Evolutionary conservation across 2,888 invertebrate species (phyloP).

Genomic region (Stenotaenia linearis): DNA sequence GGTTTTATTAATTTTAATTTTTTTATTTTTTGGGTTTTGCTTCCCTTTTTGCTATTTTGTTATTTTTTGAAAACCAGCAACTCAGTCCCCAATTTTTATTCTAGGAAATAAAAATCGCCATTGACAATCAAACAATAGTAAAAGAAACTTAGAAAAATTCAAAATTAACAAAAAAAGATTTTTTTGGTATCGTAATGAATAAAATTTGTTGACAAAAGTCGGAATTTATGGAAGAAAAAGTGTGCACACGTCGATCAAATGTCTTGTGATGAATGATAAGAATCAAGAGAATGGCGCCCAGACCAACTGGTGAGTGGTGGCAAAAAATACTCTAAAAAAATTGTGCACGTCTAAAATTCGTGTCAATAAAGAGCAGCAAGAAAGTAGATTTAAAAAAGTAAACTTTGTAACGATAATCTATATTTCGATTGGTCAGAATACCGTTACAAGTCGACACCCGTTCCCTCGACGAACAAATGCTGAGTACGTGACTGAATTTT

Average conservation of each 20-base stretch:
- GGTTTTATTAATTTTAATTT: too few relatives aligned
- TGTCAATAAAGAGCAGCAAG: constrained; percentile 2
- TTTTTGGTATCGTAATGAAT: background rate
- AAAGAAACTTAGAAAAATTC: background rate
- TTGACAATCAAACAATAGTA: background rate
- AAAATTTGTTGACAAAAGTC: background rate
- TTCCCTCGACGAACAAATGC: background rate
- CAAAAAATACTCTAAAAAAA: too few relatives aligned
- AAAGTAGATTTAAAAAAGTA: background rate
- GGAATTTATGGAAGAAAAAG: background rate
- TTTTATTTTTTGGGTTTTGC: background rate
- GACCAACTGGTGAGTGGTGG: background rate
- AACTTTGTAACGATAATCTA: background rate
- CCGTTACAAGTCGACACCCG: background rate
- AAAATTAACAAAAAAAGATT: background rate
- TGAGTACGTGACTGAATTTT: too few relatives aligned
- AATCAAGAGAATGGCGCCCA: background rate
- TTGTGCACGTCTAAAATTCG: background rate
- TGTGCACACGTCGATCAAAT: background rate
- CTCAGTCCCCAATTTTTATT: too few relatives aligned
- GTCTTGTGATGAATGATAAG: constrained; percentile 1
- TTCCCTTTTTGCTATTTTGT: background rate
- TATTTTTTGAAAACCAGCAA: too few relatives aligned
- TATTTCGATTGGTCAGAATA: background rate
- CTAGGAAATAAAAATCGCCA: background rate